phyloP scores from a whole-genome alignment of 2,113 vertebrate species.

The Rhagologus leucostigma region DNA sequence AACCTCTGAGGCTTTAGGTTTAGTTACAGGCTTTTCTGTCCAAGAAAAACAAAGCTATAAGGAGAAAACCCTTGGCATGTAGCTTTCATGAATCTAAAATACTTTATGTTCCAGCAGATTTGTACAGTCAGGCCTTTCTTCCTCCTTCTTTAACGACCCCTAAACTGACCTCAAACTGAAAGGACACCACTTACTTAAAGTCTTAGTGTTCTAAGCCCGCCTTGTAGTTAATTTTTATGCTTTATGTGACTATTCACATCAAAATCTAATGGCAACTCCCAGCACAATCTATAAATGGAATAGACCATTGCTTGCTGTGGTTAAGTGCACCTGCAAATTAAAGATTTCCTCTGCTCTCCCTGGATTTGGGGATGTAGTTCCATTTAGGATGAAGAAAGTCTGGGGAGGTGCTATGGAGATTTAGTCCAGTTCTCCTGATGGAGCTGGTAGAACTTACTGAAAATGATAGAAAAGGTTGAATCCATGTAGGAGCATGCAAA shows the following conservation, averaged over 20 bases:
- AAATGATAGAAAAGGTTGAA: background rate
- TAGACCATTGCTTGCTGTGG: background rate
- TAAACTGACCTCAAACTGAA: background rate
- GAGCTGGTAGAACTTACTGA: background rate
- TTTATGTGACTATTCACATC: background rate
- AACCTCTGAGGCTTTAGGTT: background rate
- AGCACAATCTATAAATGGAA: background rate
- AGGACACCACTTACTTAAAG: background rate
- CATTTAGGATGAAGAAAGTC: background rate
- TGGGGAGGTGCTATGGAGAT: background rate
- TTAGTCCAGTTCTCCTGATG: background rate
- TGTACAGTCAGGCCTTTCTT: background rate
- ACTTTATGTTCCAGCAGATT: background rate
- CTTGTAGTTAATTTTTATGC: background rate
- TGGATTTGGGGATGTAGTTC: fast-evolving
- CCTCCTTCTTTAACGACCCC: background rate
- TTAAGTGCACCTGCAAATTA: background rate
- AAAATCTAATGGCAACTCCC: background rate
- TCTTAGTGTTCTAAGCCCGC: background rate
- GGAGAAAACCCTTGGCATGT: background rate
- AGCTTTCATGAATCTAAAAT: background rate
- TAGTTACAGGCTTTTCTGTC: background rate
- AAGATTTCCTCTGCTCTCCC: background rate
- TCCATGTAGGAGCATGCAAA: background rate
- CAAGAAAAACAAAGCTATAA: background rate